Percentiles rank a stretch among this genome's conserved stretches.
Conservation (phyloP, 2,797 vertebrate genomes). For the Telmatherina bonti region DNA sequence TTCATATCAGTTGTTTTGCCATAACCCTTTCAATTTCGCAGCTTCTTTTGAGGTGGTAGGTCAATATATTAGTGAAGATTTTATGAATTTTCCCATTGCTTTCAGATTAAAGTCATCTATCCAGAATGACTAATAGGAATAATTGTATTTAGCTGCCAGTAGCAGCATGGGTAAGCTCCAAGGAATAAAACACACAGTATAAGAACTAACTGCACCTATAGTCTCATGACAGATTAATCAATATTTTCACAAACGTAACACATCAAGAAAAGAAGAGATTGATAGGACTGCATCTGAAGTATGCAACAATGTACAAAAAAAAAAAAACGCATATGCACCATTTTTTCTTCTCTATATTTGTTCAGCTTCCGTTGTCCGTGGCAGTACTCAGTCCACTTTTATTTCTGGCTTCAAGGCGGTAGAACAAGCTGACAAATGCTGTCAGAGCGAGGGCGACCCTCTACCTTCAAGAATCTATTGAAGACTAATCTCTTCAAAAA, state of each 20-base stretch:
- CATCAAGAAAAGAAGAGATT: background rate
- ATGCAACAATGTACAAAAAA: background rate
- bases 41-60: background rate
- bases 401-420: background rate
- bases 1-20: too few relatives aligned
- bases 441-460: background rate
- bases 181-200: too few relatives aligned
- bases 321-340: background rate
- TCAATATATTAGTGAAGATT: background rate
- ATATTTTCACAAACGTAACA: background rate
- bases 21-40: too few relatives aligned
- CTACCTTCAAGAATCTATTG: background rate
- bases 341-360: background rate
- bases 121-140: background rate
- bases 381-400: background rate
- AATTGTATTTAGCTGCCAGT: background rate
- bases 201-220: too few relatives aligned
- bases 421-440: conserved; percentile 6
- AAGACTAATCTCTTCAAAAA: background rate
- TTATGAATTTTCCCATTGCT: background rate
- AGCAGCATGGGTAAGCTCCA: background rate
- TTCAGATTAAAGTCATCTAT: background rate
- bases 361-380: background rate
- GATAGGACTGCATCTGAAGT: background rate
- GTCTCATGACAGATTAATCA: background rate